Percentiles rank a stretch among this genome's conserved stretches.
Evolutionary conservation across 2,113 vertebrate species (phyloP).

Genomic region (Ploceus nigricollis): DNA sequence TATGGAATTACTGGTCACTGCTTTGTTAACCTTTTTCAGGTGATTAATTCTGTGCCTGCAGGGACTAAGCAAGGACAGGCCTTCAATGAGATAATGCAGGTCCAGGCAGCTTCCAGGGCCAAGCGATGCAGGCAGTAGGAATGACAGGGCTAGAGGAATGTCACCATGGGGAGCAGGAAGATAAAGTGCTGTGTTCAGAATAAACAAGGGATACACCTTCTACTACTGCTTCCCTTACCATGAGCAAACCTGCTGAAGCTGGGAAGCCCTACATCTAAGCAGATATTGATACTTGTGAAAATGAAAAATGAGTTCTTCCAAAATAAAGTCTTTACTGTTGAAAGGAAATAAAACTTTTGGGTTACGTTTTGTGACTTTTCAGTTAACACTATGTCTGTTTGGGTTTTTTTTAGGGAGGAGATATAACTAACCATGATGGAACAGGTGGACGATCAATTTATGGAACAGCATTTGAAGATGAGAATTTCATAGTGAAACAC

Average conservation of each 20-base stretch:
- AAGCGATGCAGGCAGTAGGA: background rate
- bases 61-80: background rate
- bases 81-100: background rate
- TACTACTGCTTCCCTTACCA: background rate
- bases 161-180: background rate
- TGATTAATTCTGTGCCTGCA: background rate
- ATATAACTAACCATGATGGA: conserved; percentile 87
- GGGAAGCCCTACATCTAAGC: background rate
- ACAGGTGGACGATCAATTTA: conserved; percentile 91
- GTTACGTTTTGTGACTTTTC: background rate
- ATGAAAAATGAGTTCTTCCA: background rate
- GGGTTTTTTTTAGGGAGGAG: conserved; percentile 79
- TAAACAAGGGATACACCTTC: background rate
- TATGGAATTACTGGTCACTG: background rate
- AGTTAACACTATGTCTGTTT: background rate
- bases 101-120: background rate
- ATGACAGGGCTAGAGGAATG: background rate
- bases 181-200: background rate
- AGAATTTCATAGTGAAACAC: conserved; percentile 89
- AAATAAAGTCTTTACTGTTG: background rate
- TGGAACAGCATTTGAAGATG: conserved; percentile 87
- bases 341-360: background rate
- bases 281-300: background rate
- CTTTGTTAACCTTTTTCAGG: background rate
- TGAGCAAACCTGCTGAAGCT: background rate